A percentile compares a stretch with the other conserved stretches of the same genome.
Conservation (phyloP, 1,140 invertebrate species). For the Ooceraea biroi region DNA sequence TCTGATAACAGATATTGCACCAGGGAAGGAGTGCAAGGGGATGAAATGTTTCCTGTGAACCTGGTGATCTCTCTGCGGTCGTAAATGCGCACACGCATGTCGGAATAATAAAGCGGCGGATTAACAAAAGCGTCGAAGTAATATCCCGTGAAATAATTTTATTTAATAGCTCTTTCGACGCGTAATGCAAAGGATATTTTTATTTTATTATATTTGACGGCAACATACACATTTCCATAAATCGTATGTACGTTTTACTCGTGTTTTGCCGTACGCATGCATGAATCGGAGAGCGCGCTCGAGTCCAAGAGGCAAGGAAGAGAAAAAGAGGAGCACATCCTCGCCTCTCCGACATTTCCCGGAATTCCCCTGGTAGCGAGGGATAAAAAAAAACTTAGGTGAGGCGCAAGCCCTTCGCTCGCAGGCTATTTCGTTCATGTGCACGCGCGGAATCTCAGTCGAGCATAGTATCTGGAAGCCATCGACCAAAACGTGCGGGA, state of each 20-base stretch:
- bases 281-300: neutral
- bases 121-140: neutral
- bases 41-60: conserved; percentile 34
- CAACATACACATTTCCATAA: neutral
- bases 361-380: neutral
- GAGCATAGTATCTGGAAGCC: conserved; percentile 4
- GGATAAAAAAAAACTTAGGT: neutral
- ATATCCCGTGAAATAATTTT: neutral
- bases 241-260: neutral
- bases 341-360: neutral
- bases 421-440: conserved; percentile 20
- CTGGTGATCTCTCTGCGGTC: neutral
- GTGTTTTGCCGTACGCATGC: neutral
- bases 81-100: neutral
- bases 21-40: neutral
- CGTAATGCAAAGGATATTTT: neutral
- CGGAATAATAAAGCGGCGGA: conserved; percentile 12
- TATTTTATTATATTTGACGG: neutral
- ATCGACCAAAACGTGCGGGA: conserved; percentile 32
- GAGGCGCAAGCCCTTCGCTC: conserved; percentile 1
- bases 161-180: neutral
- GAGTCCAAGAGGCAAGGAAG: neutral
- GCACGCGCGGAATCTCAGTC: conserved; percentile 12
- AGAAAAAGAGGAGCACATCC: neutral
- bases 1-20: conserved; percentile 30